Percentiles rank a stretch among this genome's conserved stretches.
Evolutionary conservation across 2,888 invertebrate species (phyloP).

Genomic region (Drosophila leonis): DNA sequence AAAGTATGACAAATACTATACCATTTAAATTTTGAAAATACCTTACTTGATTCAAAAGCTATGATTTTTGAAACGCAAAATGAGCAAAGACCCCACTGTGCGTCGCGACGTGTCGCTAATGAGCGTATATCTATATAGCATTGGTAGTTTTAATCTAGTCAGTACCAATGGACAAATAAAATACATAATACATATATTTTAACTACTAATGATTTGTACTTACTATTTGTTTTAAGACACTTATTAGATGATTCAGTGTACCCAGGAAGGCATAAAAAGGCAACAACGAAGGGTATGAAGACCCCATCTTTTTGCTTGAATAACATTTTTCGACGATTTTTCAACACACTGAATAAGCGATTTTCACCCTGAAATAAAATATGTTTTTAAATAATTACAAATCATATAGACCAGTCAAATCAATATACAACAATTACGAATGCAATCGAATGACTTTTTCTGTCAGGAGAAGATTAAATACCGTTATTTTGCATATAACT

Average conservation of each 20-base stretch:
- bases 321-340: slow-evolving; percentile 19
- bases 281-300: not conserved
- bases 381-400: not conserved
- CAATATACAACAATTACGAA: not conserved
- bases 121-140: too few relatives aligned
- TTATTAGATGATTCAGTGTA: slow-evolving; percentile 6
- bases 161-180: not conserved
- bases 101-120: too few relatives aligned
- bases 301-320: not conserved
- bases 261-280: slow-evolving; percentile 8
- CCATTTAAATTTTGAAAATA: too few relatives aligned
- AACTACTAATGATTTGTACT: slow-evolving; percentile 3
- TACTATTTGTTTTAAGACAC: slow-evolving; percentile 33
- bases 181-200: not conserved
- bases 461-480: not conserved
- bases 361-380: slow-evolving; percentile 4
- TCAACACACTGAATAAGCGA: not conserved
- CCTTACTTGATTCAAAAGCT: too few relatives aligned
- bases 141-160: too few relatives aligned
- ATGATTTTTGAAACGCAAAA: too few relatives aligned
- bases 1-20: too few relatives aligned
- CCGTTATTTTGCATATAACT: not conserved
- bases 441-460: too few relatives aligned
- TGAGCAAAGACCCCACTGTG: too few relatives aligned
- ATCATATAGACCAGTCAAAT: not conserved